These are phyloP conservation scores for Xanthorhoe spadicearia DNA, from an alignment of 2,888 invertebrate genomes.

Conservation along the genomic window DNA sequence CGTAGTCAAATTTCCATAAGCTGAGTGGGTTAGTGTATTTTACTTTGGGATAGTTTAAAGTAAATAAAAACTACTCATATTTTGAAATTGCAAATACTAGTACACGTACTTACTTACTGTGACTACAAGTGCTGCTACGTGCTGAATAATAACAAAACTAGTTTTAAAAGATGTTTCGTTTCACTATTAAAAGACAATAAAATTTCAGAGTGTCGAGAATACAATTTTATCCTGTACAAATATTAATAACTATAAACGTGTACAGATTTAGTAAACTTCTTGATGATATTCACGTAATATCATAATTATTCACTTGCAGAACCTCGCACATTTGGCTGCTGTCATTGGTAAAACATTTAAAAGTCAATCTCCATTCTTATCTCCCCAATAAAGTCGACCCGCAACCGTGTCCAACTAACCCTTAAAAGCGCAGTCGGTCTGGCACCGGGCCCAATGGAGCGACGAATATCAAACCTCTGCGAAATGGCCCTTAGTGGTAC, in stretches of 20 bases:
- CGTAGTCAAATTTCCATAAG: constrained; percentile 41
- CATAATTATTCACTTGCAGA: neutral
- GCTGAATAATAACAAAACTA: too few relatives aligned
- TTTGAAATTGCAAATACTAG: neutral
- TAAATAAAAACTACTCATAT: constrained; percentile 8
- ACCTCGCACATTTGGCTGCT: neutral
- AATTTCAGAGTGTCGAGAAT: too few relatives aligned
- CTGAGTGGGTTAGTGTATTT: constrained; percentile 36
- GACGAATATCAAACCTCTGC: constrained; percentile 47
- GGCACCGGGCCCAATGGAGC: constrained; percentile 45
- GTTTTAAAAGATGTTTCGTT: too few relatives aligned
- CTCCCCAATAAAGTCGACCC: constrained; percentile 30
- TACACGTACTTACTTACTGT: too few relatives aligned
- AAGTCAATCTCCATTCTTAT: constrained; percentile 22
- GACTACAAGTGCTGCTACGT: too few relatives aligned
- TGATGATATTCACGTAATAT: too few relatives aligned
- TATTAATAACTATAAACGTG: too few relatives aligned
- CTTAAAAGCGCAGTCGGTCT: constrained; percentile 27
- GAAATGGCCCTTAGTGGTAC: constrained; percentile 50
- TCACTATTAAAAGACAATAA: too few relatives aligned
- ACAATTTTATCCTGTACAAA: too few relatives aligned
- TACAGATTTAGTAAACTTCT: too few relatives aligned
- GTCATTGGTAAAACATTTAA: neutral
- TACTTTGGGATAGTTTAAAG: constrained; percentile 20
- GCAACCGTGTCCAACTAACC: constrained; percentile 32